phyloP scores from a whole-genome alignment of 2,888 invertebrate species.

The Andrena marginata region DNA sequence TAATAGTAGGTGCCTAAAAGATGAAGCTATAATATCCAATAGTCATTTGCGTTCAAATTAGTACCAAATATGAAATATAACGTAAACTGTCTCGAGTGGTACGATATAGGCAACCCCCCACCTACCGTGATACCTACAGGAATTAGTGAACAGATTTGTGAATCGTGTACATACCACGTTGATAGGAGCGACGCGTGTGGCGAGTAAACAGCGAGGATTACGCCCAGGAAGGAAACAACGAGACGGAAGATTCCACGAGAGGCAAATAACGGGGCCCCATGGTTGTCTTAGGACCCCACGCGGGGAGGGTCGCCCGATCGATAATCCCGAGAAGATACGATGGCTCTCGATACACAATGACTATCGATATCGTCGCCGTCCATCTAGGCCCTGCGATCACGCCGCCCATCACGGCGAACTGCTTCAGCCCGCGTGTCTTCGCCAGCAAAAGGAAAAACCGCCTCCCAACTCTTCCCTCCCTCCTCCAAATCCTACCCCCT shows the following conservation, averaged over 20 bases:
- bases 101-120: too few species aligned
- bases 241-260: constrained; percentile 6
- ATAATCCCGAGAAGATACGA: constrained; percentile 66
- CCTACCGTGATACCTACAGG: too few species aligned
- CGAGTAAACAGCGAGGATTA: background rate
- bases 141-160: background rate
- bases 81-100: too few species aligned
- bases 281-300: constrained; percentile 60
- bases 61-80: too few species aligned
- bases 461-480: constrained; percentile 11
- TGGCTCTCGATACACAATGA: constrained; percentile 66
- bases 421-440: constrained; percentile 1
- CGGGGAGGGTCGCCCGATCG: constrained; percentile 66
- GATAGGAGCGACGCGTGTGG: background rate
- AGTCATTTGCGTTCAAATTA: too few species aligned
- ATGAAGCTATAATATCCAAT: too few species aligned
- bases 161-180: background rate
- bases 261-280: constrained; percentile 46
- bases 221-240: background rate
- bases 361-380: constrained; percentile 67
- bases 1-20: too few species aligned
- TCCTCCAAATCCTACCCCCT: constrained; percentile 29
- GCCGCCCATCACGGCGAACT: constrained; percentile 18
- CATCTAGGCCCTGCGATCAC: constrained; percentile 49
- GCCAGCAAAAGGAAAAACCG: constrained; percentile 2